Percentiles rank a stretch among this genome's conserved stretches.
Conservation (phyloP, 1,140 invertebrate genomes). For the Papilio glaucus region DNA sequence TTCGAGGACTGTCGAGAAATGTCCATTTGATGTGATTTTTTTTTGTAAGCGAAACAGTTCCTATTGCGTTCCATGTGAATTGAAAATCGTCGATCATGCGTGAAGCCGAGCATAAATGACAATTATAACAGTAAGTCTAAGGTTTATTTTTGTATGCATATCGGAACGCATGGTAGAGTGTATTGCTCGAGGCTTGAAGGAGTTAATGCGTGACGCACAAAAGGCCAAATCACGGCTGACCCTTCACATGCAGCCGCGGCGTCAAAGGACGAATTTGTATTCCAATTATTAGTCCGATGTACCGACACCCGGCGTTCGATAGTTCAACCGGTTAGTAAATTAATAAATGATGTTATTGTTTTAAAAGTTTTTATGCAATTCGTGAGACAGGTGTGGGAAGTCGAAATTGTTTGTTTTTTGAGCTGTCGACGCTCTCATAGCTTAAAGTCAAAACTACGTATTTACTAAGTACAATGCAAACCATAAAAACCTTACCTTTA, state of each 20-base stretch:
- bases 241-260: slow-evolving; percentile 62
- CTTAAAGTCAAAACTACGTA: no score
- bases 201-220: slow-evolving; percentile 81
- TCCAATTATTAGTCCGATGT: slow-evolving; percentile 76
- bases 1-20: slow-evolving; percentile 23
- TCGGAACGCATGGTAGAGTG: slow-evolving; percentile 52
- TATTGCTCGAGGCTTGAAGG: slow-evolving; percentile 71
- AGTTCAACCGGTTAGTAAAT: slow-evolving; percentile 54
- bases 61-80: slow-evolving; percentile 69
- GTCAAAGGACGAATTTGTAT: slow-evolving; percentile 82
- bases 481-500: no score
- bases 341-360: slow-evolving; percentile 9
- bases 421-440: no score
- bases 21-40: slow-evolving; percentile 49
- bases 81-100: slow-evolving; percentile 64
- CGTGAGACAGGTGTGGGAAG: background rate
- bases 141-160: slow-evolving; percentile 49
- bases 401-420: no score
- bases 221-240: slow-evolving; percentile 77
- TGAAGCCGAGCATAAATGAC: slow-evolving; percentile 42
- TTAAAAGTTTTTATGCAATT: background rate
- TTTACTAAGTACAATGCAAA: no score
- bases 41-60: slow-evolving; percentile 65
- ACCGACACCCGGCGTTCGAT: slow-evolving; percentile 71
- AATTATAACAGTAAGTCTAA: slow-evolving; percentile 46